These are phyloP conservation scores for Heliconius himera DNA, from an alignment of 1,140 invertebrate genomes.

Conservation along the genomic window DNA sequence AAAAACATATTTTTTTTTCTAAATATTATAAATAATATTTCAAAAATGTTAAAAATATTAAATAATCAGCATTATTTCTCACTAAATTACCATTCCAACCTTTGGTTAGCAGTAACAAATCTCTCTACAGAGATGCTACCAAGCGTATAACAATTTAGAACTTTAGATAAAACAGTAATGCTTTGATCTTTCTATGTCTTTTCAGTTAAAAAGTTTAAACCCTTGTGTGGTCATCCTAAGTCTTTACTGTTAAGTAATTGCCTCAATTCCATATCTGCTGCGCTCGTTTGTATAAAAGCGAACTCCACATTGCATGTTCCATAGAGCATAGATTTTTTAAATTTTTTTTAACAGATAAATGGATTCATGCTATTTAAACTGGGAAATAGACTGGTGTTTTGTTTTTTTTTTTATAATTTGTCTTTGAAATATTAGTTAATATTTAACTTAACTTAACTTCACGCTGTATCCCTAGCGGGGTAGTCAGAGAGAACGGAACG, in stretches of 20 bases:
- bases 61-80: no score
- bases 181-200: neutral
- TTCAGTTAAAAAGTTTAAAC: neutral
- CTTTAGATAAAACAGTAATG: neutral
- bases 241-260: constrained; percentile 43
- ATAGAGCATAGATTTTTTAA: constrained; percentile 37
- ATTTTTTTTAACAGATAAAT: constrained; percentile 41
- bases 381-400: constrained; percentile 23
- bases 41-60: no score
- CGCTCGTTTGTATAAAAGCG: constrained; percentile 43
- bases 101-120: no score
- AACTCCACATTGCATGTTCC: constrained; percentile 40
- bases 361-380: constrained; percentile 34
- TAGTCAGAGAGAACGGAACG: neutral
- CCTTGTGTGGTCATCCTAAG: constrained; percentile 27
- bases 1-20: no score
- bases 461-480: neutral
- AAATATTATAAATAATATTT: no score
- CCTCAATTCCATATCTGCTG: constrained; percentile 47
- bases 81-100: no score
- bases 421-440: neutral
- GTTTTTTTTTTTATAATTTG: neutral
- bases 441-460: neutral
- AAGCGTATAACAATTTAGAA: neutral
- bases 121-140: no score